Evolutionary conservation across 1,140 invertebrate species (phyloP).

Genomic region (Nebria ingens): DNA sequence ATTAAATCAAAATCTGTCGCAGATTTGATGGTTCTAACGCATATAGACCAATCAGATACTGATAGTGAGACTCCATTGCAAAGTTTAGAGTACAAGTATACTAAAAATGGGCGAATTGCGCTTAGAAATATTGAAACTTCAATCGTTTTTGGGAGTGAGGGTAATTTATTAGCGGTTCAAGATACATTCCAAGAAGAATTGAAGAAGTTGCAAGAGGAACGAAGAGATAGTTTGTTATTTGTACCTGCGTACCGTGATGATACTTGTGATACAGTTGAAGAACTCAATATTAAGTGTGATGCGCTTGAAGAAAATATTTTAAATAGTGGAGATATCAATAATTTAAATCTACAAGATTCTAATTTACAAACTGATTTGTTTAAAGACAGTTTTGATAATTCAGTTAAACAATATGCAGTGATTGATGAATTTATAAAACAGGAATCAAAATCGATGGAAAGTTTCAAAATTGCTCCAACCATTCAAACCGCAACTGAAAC

Average conservation of each 20-base stretch:
- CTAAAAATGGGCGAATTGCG: slow-evolving; percentile 23
- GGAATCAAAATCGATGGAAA: no score
- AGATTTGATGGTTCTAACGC: slow-evolving; percentile 62
- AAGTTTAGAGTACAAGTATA: slow-evolving; percentile 27
- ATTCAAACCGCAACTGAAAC: no score
- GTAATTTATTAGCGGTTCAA: slow-evolving; percentile 41
- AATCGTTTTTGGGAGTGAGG: slow-evolving; percentile 41
- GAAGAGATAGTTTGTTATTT: slow-evolving; percentile 32
- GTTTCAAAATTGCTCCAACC: no score
- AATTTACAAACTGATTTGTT: no score
- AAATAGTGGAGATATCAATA: no score
- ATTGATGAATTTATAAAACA: no score
- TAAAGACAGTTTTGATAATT: no score
- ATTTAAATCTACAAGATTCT: no score
- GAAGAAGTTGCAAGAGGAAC: slow-evolving; percentile 38
- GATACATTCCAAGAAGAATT: slow-evolving; percentile 46
- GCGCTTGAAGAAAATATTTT: no score
- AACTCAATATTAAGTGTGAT: no score
- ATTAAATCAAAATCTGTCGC: slow-evolving; percentile 62
- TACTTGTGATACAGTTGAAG: background rate
- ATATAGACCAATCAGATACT: slow-evolving; percentile 53
- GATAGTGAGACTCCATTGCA: slow-evolving; percentile 44
- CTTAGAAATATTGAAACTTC: slow-evolving; percentile 23
- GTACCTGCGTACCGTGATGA: slow-evolving; percentile 26
- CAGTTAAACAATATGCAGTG: no score